These are phyloP conservation scores for Microtus ochrogaster DNA, from an alignment of 2,113 vertebrate genomes.

Conservation along the genomic window DNA sequence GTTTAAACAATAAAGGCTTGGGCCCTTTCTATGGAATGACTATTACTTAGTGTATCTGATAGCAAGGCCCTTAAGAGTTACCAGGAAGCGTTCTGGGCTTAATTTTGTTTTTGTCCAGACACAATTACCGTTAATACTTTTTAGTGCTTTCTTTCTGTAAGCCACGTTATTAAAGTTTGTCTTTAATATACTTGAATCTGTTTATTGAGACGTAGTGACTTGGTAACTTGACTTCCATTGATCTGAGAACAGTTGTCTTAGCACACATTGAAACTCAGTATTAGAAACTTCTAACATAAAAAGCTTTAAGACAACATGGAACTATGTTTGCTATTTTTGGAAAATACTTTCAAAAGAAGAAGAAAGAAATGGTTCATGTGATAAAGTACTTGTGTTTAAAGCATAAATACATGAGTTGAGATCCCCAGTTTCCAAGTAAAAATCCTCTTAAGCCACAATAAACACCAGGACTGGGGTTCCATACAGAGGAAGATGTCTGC, in stretches of 20 bases:
- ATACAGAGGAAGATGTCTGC: neutral
- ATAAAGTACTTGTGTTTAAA: neutral
- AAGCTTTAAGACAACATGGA: neutral
- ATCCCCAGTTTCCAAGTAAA: neutral
- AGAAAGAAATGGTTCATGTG: too few relatives aligned
- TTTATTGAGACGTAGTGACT: constrained; percentile 10
- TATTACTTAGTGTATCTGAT: constrained; percentile 71
- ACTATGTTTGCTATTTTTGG: neutral
- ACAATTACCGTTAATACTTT: constrained; percentile 60
- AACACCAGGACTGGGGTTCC: rapidly evolving
- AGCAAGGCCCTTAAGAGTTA: constrained; percentile 62
- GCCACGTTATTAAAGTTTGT: neutral
- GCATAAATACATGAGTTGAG: too few relatives aligned
- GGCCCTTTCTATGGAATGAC: constrained; percentile 63
- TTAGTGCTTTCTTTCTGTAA: constrained; percentile 48
- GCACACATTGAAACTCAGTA: neutral
- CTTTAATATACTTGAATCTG: constrained; percentile 32
- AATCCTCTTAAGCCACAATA: too few relatives aligned
- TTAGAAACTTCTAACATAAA: neutral
- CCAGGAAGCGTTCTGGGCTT: constrained; percentile 78
- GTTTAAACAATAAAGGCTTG: constrained; percentile 73
- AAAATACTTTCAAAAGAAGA: neutral
- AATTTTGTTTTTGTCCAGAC: constrained; percentile 59
- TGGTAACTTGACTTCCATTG: neutral
- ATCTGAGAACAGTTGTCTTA: neutral